These are phyloP conservation scores for Phallusia fumigata DNA, from an alignment of 23 tunicate species.

Conservation along the genomic window DNA sequence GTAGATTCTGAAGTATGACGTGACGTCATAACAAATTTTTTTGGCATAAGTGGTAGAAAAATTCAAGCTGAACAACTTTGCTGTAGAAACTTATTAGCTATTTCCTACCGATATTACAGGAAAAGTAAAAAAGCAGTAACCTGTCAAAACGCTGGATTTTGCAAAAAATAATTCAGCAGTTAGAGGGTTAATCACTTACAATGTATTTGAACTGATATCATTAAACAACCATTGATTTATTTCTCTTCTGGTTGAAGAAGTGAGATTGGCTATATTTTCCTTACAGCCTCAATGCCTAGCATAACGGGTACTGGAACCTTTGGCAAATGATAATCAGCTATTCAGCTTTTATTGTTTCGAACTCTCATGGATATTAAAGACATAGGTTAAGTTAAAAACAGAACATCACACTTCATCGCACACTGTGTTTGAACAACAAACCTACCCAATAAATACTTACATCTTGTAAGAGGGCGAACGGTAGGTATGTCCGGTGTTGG, in stretches of 20 bases:
- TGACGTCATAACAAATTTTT: too few relatives aligned
- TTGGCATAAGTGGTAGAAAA: too few relatives aligned
- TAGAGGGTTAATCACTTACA: not conserved
- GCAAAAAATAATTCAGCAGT: too few relatives aligned
- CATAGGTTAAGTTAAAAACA: slow-evolving; percentile 9
- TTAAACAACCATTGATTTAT: slow-evolving; percentile 18
- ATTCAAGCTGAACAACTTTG: too few relatives aligned
- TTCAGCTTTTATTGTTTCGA: not conserved
- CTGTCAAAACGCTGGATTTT: too few relatives aligned
- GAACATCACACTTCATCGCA: not conserved
- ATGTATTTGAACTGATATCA: not conserved
- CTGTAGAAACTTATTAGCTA: too few relatives aligned
- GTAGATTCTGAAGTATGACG: too few relatives aligned
- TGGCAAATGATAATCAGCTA: not conserved
- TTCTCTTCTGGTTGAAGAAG: slow-evolving; percentile 17
- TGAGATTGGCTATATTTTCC: slow-evolving; percentile 2
- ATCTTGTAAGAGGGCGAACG: not conserved
- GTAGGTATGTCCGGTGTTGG: not conserved
- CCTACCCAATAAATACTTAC: not conserved
- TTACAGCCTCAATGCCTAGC: slow-evolving; percentile 17
- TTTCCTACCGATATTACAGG: too few relatives aligned
- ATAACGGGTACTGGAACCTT: not conserved
- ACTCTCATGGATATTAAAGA: slow-evolving; percentile 11
- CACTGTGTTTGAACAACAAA: not conserved
- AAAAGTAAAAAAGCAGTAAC: too few relatives aligned